A percentile compares a stretch with the other conserved stretches of the same genome.
Conservation (phyloP, 2,113 vertebrate genomes). For the Cynocephalus volans region DNA sequence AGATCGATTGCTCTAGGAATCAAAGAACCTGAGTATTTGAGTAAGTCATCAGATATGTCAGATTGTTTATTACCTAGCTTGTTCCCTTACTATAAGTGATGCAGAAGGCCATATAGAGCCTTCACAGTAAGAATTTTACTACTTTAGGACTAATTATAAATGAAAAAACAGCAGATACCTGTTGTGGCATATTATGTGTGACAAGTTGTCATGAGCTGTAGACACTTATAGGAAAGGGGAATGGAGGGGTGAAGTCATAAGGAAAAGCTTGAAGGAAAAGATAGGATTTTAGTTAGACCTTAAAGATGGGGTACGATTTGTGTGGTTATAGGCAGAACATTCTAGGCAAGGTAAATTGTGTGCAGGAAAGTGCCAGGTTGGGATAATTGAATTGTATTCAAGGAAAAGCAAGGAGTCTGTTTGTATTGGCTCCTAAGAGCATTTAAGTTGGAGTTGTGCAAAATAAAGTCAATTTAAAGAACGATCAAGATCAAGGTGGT, state of each 20-base stretch:
- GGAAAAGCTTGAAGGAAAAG: neutral
- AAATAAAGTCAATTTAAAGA: neutral
- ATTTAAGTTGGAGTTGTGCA: neutral
- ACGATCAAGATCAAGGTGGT: neutral
- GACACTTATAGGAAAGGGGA: constrained; percentile 1
- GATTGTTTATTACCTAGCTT: neutral
- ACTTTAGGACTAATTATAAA: neutral
- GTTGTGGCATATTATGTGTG: neutral
- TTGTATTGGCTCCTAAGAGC: neutral
- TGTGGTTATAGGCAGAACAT: neutral
- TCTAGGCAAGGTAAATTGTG: neutral
- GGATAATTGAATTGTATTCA: constrained; percentile 8
- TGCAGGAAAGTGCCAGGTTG: neutral
- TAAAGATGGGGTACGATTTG: neutral
- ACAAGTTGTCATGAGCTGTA: neutral
- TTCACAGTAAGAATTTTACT: neutral
- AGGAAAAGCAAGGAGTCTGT: neutral
- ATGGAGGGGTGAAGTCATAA: neutral
- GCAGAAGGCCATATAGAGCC: neutral
- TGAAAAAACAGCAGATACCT: neutral
- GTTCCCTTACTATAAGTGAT: neutral
- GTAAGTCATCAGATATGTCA: neutral
- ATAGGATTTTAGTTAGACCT: neutral
- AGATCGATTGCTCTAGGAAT: neutral
- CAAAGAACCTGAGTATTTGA: constrained; percentile 20